Evolutionary conservation across 2,888 invertebrate genomes (phyloP).

Genomic region (Girardia tigrina): DNA sequence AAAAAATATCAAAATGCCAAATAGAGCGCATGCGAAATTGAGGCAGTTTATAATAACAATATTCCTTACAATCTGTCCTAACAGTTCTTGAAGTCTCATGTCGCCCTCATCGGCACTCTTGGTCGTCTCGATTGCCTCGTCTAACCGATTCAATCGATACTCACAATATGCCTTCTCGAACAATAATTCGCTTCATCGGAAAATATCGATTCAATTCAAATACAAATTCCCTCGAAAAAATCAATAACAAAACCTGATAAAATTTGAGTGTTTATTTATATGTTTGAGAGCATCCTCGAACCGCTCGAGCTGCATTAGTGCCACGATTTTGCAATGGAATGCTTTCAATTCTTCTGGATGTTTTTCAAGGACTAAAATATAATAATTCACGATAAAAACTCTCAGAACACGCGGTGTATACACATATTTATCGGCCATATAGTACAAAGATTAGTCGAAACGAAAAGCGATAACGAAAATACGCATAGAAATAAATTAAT

Average conservation of each 20-base stretch:
- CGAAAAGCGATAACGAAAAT: no score
- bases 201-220: no score
- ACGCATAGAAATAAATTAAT: no score
- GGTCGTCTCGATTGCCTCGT: conserved; percentile 68
- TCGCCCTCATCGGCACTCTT: conserved; percentile 57
- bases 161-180: conserved; percentile 88
- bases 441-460: no score
- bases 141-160: conserved; percentile 74
- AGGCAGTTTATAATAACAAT: no score
- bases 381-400: neutral
- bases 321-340: conserved; percentile 77
- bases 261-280: conserved; percentile 56
- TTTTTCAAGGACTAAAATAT: conserved; percentile 65
- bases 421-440: no score
- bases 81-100: conserved; percentile 65
- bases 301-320: conserved; percentile 71
- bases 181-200: conserved; percentile 50
- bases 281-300: conserved; percentile 72
- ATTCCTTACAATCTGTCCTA: conserved; percentile 69
- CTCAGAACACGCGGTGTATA: no score
- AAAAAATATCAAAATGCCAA: no score
- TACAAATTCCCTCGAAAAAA: neutral
- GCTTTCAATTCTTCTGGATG: conserved; percentile 71
- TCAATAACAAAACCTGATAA: conserved; percentile 32
- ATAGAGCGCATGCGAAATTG: no score